Percentiles rank a stretch among this genome's conserved stretches.
phyloP scores from a whole-genome alignment of 1,140 invertebrate genomes.

The Vollenhovia emeryi region DNA sequence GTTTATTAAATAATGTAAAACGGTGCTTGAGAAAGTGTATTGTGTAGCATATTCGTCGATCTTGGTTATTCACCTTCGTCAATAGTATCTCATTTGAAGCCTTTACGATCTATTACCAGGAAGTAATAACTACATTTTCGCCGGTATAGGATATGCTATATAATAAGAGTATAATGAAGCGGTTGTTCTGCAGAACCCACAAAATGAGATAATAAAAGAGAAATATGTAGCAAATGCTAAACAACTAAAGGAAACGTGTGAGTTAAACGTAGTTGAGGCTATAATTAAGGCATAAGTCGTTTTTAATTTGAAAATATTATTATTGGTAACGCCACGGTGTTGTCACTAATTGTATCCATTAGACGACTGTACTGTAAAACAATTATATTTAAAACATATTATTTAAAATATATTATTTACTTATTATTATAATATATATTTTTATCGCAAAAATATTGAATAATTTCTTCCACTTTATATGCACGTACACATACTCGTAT shows the following conservation, averaged over 20 bases:
- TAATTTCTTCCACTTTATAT: not conserved
- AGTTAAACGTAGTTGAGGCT: not conserved
- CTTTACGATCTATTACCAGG: not conserved
- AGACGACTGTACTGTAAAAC: not conserved
- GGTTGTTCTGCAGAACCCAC: not conserved
- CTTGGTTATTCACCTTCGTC: slow-evolving; percentile 1
- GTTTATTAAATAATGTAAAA: slow-evolving; percentile 16
- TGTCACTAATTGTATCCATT: not conserved
- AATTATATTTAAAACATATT: not conserved
- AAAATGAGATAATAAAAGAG: not conserved
- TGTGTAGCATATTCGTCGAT: not conserved
- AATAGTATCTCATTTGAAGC: not conserved
- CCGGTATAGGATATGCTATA: not conserved
- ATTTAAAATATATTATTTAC: too few relatives aligned
- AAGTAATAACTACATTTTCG: slow-evolving; percentile 22
- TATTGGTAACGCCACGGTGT: not conserved
- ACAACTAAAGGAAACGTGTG: not conserved
- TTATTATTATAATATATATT: not conserved
- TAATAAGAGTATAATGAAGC: not conserved
- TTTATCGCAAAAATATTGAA: not conserved
- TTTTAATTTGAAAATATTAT: not conserved
- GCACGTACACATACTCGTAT: too few relatives aligned
- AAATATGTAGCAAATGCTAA: not conserved
- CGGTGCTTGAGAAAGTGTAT: slow-evolving; percentile 17
- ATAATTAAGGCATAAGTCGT: not conserved